Evolutionary conservation across 92 coral and sea anemone genomes (phyloP).

Genomic region (Virgularia gustaviana): DNA sequence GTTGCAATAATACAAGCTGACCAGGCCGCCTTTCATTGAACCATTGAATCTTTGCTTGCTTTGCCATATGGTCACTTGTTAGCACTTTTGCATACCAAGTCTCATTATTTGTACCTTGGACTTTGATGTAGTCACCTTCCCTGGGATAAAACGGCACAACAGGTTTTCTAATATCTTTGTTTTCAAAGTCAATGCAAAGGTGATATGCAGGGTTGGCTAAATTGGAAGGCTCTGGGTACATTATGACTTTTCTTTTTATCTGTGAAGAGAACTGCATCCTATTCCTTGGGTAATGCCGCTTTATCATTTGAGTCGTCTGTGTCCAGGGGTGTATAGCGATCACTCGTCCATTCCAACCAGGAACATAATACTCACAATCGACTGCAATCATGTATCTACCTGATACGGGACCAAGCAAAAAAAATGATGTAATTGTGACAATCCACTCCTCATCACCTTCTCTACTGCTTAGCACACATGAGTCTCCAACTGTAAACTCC

Average conservation of each 20-base stretch:
- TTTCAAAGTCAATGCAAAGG: constrained; percentile 11
- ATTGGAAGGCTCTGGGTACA: constrained; percentile 25
- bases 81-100: constrained; percentile 58
- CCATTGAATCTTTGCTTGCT: constrained; percentile 42
- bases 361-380: background rate
- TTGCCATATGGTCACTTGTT: background rate
- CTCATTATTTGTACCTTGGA: constrained; percentile 43
- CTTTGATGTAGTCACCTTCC: background rate
- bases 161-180: background rate
- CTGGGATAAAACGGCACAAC: constrained; percentile 22
- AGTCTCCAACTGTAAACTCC: constrained; percentile 13
- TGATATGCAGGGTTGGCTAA: constrained; percentile 5
- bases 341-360: constrained; percentile 11
- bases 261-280: constrained; percentile 1
- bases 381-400: constrained; percentile 1
- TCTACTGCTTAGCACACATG: no score
- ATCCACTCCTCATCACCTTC: constrained; percentile 21
- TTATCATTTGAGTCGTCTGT: background rate
- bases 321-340: constrained; percentile 8
- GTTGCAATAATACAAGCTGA: no score
- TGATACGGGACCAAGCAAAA: constrained; percentile 1
- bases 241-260: constrained; percentile 17
- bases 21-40: constrained; percentile 61
- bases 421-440: background rate
- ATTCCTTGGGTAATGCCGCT: no score